Evolutionary conservation across 2,797 vertebrate genomes (phyloP), one percentile per base, ranked within the genome.

Genomic region (Parauchenoglanis ngamensis): DNA sequence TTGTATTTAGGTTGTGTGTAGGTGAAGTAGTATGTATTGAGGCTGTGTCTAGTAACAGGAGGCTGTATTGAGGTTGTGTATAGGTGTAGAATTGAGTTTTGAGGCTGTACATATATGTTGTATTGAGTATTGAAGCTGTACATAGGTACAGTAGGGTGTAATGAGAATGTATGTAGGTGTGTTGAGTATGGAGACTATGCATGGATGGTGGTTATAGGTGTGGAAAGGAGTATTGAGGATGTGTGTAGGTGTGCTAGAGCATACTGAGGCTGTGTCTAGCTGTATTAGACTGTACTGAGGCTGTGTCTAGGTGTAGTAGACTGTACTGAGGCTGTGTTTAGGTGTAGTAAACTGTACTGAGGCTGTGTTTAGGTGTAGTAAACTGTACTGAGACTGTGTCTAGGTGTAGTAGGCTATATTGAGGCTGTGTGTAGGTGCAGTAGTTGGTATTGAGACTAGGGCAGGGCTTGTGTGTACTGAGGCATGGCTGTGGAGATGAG

Each of bases 391-490:
- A 67, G 46, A 28, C 46, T n/a, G 28, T 44, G 63, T 52, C 28
- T 65, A 19, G 17, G 23, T 54, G 54, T 73, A 49, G 56, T 65
- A 63, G 59, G 28, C 28, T 52, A 54, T 79, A 56, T 25, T 12
- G 28, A 68, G 75, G 75, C 63, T 70, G 54, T 54, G 57, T 77
- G 73, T 52, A 85, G 44, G 84, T 85, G 88, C 89, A 88, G 91
- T 90, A 87, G 92, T 76, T 78, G 82, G 91, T 86, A 85, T 78
- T 80, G 83, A 87, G 76, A 89, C 89, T 87, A 76, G 79, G 83
- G 89, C 92, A 85, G 81, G 90, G 90, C 91, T 83, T 89, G 93
- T 89, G 93, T 67, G 85, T 79, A 86, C 76, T 86, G 85, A 86
- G 85, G 85, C 85, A 86, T 79, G 85, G 85, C 85, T 86, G 76